Conservation (phyloP, 2,797 vertebrate genomes). For the Dallia pectoralis region DNA sequence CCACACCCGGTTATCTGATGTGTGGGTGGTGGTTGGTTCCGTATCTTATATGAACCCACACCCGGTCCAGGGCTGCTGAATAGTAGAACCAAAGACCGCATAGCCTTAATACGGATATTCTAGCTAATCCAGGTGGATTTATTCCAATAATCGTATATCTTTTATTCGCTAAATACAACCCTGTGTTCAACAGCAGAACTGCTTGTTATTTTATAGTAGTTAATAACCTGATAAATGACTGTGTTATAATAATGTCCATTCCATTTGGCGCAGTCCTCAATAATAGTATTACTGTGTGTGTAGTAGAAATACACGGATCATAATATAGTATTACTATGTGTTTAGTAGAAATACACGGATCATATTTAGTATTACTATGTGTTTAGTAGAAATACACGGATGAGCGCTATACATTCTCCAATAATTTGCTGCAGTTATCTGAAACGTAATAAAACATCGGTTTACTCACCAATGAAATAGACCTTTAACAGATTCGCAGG, state of each 20-base stretch:
- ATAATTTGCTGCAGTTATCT: no score
- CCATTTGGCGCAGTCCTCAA: background rate
- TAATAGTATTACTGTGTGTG: background rate
- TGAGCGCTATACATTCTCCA: no score
- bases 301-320: no score
- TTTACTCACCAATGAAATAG: constrained; percentile 53
- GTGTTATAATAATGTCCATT: background rate
- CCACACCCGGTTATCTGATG: background rate
- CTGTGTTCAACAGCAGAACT: background rate
- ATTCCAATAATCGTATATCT: background rate
- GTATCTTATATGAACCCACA: no score
- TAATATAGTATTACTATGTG: no score
- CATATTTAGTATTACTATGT: no score
- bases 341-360: no score
- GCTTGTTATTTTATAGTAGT: background rate
- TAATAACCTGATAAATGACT: background rate
- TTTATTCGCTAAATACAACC: background rate
- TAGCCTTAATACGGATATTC: background rate
- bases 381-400: no score
- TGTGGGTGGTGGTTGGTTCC: no score
- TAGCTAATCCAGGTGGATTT: background rate
- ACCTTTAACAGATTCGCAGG: background rate
- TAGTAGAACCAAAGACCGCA: background rate
- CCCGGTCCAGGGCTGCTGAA: background rate
- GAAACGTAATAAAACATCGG: no score